Base-by-base conservation (phyloP, 2,888 invertebrate species). In the Amblyjoppa fuscipennis region DNA sequence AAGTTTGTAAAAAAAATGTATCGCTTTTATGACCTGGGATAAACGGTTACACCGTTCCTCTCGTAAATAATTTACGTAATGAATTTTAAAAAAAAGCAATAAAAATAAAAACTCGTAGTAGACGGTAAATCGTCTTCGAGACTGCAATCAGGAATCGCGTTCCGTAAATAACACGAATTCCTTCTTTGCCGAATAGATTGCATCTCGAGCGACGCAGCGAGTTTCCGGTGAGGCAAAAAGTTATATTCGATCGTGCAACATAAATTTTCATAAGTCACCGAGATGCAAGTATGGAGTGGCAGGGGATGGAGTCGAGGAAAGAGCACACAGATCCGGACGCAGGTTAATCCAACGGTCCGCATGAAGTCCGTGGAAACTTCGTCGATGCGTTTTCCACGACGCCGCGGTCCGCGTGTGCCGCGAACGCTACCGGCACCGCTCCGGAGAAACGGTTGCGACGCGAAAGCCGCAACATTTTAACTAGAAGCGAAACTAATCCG, bases 381-480 rank as follows among this genome's bases (percentile, higher is more conserved):
- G 41, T 53, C 16, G 70, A 51, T 71, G 70, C 51, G 20, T 53
- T 70, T 70, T 70, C 51, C 70, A 34, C 70, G 51, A 53, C n/a
- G 2, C n/a, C 20, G 7, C 41, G 49, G 13, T 53, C 25, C 51
- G 70, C 25, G n/a, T 13, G 41, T 28, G 13, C 31, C 38, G 28
- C 51, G 51, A 71, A 20, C 70, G 51, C 28, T 28, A 3, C 38
- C 25, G 25, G 41, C 41, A 20, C 20, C 53, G 53, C 53, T 53
- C 70, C 51, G 16, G 41, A 59, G 73, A 25, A 7, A 41, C 38
- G 38, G n/a, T 28, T 59, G 16, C 41, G 20, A 45, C 28, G 69
- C 69, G 73, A 73, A 80, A 66, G 49, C 73, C 41, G 51, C 31
- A 49, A 4, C 45, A 56, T 81, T 45, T 74, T 69, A 75, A 75